Conservation (phyloP, 2,888 invertebrate genomes). For the Thelaira solivaga region DNA sequence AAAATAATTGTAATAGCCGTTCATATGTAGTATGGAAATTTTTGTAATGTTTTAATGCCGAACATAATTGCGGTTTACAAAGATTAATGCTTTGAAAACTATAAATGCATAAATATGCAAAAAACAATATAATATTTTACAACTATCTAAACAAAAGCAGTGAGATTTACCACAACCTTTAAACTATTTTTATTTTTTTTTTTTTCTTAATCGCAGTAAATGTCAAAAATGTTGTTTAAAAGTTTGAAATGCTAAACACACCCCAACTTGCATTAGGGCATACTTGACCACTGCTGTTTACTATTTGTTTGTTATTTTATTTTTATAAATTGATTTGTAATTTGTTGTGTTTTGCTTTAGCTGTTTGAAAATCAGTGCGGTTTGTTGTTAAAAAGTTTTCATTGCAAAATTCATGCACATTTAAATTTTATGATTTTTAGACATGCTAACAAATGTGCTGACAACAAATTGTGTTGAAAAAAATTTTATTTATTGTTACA, state of each 20-base stretch:
- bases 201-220: background rate
- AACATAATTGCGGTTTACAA: constrained; percentile 50
- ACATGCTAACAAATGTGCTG: background rate
- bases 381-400: constrained; percentile 48
- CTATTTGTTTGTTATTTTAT: constrained; percentile 3
- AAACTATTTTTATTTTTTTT: background rate
- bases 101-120: background rate
- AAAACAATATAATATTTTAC: background rate
- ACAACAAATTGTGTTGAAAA: constrained; percentile 22
- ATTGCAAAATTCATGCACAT: background rate
- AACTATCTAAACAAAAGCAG: constrained; percentile 22
- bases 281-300: too few species aligned
- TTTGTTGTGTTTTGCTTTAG: constrained; percentile 36
- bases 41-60: background rate
- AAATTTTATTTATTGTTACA: too few species aligned
- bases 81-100: constrained; percentile 22
- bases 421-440: background rate
- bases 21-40: background rate
- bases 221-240: background rate
- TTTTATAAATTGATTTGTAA: constrained; percentile 57
- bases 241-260: background rate
- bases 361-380: constrained; percentile 43
- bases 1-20: background rate
- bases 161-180: constrained; percentile 30
- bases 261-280: too few species aligned